Base-by-base conservation (phyloP, 1,140 invertebrate genomes). In the Procambarus virginalis region DNA sequence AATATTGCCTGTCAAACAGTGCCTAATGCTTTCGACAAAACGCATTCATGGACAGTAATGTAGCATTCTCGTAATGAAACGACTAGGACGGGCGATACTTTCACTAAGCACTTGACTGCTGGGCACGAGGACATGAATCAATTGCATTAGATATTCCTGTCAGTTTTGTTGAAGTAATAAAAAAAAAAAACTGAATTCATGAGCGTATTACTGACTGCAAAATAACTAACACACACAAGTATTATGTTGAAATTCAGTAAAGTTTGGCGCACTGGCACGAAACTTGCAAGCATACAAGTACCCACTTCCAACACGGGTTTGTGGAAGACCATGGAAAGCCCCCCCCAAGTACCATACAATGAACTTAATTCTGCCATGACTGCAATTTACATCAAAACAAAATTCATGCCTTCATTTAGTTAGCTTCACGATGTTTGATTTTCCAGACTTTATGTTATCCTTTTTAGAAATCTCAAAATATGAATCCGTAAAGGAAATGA, bases 71-170 rank as follows among this genome's bases (percentile, higher is more conserved):
- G 68, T 9, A 55, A 82, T 83, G 81, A 68, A 68, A 83, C 81
- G 48, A 83, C n/a, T 68, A 60, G 81, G 81, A 83, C 81, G 81
- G 81, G 58, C 46, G 64, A 46, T 46, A 60, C 58, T 73, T 83
- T 68, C 81, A 83, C 81, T 58, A 83, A 68, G 60, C 81, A 83
- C 64, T 48, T 46, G 45, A 46, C 77, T 86, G 76, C 73, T 64
- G 60, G 20, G 77, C 82, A 49, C 22, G 20, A 75, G 73, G 46
- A 84, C 68, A 49, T 75, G 70, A 84, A 84, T 70, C 64, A 20
- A 20, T 68, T 17, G 20, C 9, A 8, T 68, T 0, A 82, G 80
- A 34, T 46, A 46, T 82, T 64, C 34, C 48, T 68, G 60, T 46
- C 60, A 60, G 34, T 55, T 58, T 51, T 68, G 80, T 45, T 48